These are phyloP conservation scores for Crotalus viridis DNA, from an alignment of 2,113 vertebrate genomes.

Conservation along the genomic window DNA sequence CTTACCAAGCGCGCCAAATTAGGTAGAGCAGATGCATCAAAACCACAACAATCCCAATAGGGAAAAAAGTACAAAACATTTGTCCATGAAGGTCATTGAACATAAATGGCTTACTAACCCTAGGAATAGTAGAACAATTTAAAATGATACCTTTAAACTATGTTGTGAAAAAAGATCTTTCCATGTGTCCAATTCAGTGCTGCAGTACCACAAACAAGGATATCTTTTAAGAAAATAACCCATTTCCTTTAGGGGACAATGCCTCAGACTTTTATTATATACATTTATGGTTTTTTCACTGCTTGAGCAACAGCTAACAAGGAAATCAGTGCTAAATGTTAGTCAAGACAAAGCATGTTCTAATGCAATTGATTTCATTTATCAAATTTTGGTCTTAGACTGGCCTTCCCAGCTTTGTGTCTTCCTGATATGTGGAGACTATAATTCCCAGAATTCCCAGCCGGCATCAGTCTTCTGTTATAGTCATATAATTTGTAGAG, in stretches of 20 bases:
- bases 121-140: conserved; percentile 47
- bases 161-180: not conserved
- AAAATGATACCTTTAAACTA: conserved; percentile 37
- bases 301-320: not conserved
- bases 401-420: not conserved
- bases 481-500: conserved; percentile 29
- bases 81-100: conserved; percentile 74
- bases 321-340: not conserved
- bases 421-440: not conserved
- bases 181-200: not conserved
- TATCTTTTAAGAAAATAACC: not conserved
- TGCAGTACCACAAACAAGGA: not conserved
- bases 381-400: not conserved
- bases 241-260: not conserved
- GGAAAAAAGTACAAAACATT: conserved; percentile 65
- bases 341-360: not conserved
- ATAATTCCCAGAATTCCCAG: not conserved
- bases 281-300: not conserved
- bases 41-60: conserved; percentile 49
- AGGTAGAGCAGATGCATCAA: conserved; percentile 75
- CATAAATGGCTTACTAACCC: conserved; percentile 69
- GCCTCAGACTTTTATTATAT: not conserved
- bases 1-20: conserved; percentile 79
- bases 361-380: not conserved
- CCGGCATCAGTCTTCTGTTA: conserved; percentile 30